A percentile compares a stretch with the other conserved stretches of the same genome.
These are phyloP conservation scores for Pheosia tremula DNA, from an alignment of 2,888 invertebrate species.

Conservation along the genomic window DNA sequence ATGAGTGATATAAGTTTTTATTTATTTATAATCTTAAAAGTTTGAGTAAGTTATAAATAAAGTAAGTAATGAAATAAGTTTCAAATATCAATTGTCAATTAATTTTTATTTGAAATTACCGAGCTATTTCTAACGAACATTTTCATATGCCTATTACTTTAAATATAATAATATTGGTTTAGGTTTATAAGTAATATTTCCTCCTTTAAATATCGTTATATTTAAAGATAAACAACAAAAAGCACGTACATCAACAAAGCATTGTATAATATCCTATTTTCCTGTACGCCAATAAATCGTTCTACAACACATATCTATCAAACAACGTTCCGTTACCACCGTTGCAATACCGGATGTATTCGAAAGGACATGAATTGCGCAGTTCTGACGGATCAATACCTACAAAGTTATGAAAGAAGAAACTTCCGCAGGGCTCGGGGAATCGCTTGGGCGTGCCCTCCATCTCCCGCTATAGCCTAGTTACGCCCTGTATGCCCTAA, in stretches of 20 bases:
- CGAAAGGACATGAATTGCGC: conserved; percentile 78
- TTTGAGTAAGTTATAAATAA: no score
- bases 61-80: no score
- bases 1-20: no score
- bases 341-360: conserved; percentile 63
- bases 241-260: neutral
- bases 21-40: no score
- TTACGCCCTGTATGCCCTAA: conserved; percentile 83
- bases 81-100: no score
- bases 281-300: neutral
- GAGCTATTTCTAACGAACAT: no score
- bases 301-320: conserved; percentile 21
- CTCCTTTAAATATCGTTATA: no score
- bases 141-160: no score
- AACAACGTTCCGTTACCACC: conserved; percentile 51
- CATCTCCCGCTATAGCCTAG: conserved; percentile 80
- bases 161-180: no score
- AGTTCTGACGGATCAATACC: conserved; percentile 83
- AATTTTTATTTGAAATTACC: no score
- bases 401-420: conserved; percentile 83
- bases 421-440: conserved; percentile 81
- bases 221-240: no score
- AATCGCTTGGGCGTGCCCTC: conserved; percentile 76
- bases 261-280: conserved; percentile 1
- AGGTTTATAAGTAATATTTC: no score